Percentiles rank a stretch among this genome's conserved stretches.
Evolutionary conservation across 2,113 vertebrate genomes (phyloP).

Genomic region (Cephalopterus ornatus): DNA sequence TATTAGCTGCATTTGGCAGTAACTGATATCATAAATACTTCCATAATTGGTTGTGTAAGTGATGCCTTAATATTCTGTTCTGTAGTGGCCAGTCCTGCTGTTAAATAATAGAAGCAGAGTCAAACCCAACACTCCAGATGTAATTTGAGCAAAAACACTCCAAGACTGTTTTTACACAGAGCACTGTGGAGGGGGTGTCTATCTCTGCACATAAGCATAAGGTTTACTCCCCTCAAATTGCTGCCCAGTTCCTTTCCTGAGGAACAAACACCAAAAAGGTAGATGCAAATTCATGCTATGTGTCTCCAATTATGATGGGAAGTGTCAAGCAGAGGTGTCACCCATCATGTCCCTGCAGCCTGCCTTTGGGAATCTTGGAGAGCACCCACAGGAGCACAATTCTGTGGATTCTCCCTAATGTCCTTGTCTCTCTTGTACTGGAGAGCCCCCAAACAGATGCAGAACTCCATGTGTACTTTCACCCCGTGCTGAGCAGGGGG

Average conservation of each 20-base stretch:
- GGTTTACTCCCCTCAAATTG: not conserved
- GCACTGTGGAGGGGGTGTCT: not conserved
- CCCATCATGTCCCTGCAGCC: not conserved
- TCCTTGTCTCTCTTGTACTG: fast-evolving
- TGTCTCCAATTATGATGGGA: not conserved
- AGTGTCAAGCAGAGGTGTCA: not conserved
- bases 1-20: not conserved
- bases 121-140: not conserved
- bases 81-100: not conserved
- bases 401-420: not conserved
- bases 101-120: not conserved
- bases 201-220: fast-evolving
- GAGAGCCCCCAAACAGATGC: not conserved
- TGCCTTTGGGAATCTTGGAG: not conserved
- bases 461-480: not conserved
- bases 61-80: not conserved
- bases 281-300: not conserved
- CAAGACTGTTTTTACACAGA: not conserved
- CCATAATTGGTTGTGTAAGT: not conserved
- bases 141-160: not conserved
- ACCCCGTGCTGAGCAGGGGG: not conserved
- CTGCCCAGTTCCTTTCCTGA: not conserved
- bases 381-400: not conserved
- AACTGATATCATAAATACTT: not conserved
- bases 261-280: not conserved